phyloP scores from a whole-genome alignment of 2,113 vertebrate genomes.

The Oreochromis niloticus region DNA sequence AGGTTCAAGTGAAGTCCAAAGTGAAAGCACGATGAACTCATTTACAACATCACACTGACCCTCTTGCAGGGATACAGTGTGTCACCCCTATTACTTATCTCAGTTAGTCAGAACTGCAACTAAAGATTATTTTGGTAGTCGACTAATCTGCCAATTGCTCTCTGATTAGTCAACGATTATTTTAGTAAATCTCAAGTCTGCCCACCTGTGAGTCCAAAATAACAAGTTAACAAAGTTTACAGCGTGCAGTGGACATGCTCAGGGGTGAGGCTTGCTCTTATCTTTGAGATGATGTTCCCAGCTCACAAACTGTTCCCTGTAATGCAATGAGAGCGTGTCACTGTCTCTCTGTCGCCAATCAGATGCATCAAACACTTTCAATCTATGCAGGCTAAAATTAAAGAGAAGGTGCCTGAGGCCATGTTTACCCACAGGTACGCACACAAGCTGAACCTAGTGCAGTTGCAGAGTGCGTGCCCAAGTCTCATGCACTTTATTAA shows the following conservation, averaged over 20 bases:
- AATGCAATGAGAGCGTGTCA: background rate
- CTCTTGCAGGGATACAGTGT: background rate
- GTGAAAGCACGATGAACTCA: background rate
- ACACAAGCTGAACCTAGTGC: background rate
- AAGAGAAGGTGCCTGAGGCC: background rate
- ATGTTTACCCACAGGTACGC: background rate
- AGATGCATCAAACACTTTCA: background rate
- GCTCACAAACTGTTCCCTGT: background rate
- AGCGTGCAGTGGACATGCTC: no score
- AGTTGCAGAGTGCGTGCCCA: background rate
- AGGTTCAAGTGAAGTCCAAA: background rate
- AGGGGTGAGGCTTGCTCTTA: no score
- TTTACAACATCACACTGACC: background rate
- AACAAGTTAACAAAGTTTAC: no score
- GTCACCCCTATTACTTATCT: background rate
- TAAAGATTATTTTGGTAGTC: no score
- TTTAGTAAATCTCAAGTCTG: no score
- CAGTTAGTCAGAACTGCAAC: no score
- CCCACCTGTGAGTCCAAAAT: no score
- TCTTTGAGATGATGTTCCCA: no score
- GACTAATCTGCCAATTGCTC: no score
- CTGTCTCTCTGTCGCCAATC: background rate
- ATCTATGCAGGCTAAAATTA: background rate
- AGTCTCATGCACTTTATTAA: background rate
- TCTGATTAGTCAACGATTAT: no score